These are phyloP conservation scores for Pocillopora meandrina DNA, from an alignment of 92 coral and sea anemone genomes.

Conservation along the genomic window DNA sequence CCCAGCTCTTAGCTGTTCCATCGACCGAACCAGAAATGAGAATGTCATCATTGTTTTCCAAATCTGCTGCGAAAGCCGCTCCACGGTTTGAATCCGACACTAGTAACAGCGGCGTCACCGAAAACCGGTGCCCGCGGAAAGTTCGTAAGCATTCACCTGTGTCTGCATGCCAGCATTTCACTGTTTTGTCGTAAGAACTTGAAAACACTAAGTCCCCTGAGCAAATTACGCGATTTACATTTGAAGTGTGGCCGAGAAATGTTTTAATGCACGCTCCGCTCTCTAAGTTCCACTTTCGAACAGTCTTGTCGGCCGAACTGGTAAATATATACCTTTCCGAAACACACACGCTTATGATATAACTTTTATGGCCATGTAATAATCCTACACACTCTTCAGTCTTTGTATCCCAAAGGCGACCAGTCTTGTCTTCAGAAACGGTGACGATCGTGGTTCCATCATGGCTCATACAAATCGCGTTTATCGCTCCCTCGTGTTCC, in stretches of 20 bases:
- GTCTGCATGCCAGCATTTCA: conserved; percentile 90
- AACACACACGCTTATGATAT: conserved; percentile 80
- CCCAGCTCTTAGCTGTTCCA: conserved; percentile 95
- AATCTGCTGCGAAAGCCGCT: conserved; percentile 65
- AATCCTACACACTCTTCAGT: conserved; percentile 84
- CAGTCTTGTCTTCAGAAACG: conserved; percentile 91
- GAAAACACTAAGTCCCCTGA: conserved; percentile 90
- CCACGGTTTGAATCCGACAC: conserved; percentile 90
- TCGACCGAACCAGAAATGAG: conserved; percentile 92
- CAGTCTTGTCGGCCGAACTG: conserved; percentile 86
- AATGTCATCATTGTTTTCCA: conserved; percentile 91
- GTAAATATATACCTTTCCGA: conserved; percentile 88
- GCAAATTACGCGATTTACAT: conserved; percentile 80
- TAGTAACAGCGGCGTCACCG: conserved; percentile 76
- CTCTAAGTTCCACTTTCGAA: conserved; percentile 91
- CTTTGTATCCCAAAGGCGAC: conserved; percentile 91
- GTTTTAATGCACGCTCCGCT: conserved; percentile 66
- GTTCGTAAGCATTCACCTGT: conserved; percentile 83
- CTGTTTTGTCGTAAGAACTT: conserved; percentile 92
- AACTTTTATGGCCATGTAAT: conserved; percentile 79
- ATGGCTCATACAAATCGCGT: conserved; percentile 79
- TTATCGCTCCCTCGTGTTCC: conserved; percentile 76
- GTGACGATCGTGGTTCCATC: conserved; percentile 87
- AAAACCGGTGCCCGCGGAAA: conserved; percentile 85
- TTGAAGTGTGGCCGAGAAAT: conserved; percentile 78